Base-by-base conservation (phyloP, 1,140 invertebrate genomes). In the Monomorium pharaonis region DNA sequence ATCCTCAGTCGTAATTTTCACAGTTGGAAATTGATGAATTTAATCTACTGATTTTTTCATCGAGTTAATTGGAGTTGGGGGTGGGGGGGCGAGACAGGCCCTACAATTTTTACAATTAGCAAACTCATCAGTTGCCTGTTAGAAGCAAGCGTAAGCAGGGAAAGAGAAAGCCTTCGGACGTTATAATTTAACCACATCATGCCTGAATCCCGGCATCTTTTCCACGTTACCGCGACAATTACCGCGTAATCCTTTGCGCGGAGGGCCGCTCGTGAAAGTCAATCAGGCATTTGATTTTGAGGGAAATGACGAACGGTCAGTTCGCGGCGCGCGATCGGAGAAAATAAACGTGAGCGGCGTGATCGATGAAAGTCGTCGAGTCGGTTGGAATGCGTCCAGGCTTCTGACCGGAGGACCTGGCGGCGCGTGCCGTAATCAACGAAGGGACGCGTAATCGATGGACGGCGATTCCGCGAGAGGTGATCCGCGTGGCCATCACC, bases 361-460 rank as follows among this genome's bases (percentile, higher is more conserved):
- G 86, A 42, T 76, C 86, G 80, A 90, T 85, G 89, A 90, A 90
- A 90, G 89, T 90, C 67, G n/a, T n/a, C n/a, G n/a, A 62, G 74
- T 51, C 12, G 24, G n/a, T 90, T 90, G 89, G 89, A 90, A 86
- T 37, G 9, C 33, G 70, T 88, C 89, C 89, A 90, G n/a, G 84
- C 30, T 37, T 37, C 12, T 37, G 37, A 67, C 6, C 58, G 30
- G 24, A 44, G 27, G 42, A 63, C 9, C n/a, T n/a, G 60, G 44
- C 44, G 60, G 2, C 44, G 51, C 44, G 44, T 67, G 83, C 5
- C 30, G 77, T 62, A 54, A 89, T 84, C 72, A 84, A n/a, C 85
- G 81, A 88, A 77, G n/a, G n/a, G 27, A 37, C 44, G 9, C 18
- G 24, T 90, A 88, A 90, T 90, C 77, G 70, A 80, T 58, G 5